Conservation (phyloP, 2,797 vertebrate genomes). For the Protosalanx chinensis region DNA sequence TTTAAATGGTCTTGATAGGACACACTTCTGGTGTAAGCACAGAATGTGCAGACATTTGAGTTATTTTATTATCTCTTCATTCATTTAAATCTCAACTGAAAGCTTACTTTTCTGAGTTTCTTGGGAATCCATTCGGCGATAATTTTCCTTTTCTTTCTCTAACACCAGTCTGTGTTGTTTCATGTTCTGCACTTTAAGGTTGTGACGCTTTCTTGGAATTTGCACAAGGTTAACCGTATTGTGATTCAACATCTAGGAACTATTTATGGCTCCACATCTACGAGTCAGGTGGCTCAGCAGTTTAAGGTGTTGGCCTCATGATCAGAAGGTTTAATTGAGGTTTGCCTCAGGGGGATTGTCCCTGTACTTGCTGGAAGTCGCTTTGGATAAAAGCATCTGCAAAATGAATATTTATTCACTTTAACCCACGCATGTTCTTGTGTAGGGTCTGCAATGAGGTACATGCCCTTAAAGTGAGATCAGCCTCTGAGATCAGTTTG, state of each 20-base stretch:
- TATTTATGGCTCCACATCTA: slow-evolving; percentile 25
- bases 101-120: slow-evolving; percentile 20
- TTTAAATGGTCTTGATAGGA: background rate
- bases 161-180: slow-evolving; percentile 25
- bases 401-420: too few species aligned
- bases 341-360: too few species aligned
- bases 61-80: background rate
- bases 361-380: too few species aligned
- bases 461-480: background rate
- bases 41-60: background rate
- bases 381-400: too few species aligned
- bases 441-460: background rate
- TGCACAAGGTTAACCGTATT: slow-evolving; percentile 25
- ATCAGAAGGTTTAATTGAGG: too few species aligned
- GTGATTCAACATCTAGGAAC: slow-evolving; percentile 23
- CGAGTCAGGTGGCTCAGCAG: too few species aligned
- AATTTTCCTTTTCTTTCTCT: slow-evolving; percentile 26
- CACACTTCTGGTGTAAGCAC: background rate
- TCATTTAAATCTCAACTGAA: background rate
- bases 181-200: slow-evolving; percentile 38
- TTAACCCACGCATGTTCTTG: background rate
- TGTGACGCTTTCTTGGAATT: slow-evolving; percentile 22
- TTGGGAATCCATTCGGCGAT: slow-evolving; percentile 14
- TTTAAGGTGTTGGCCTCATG: too few species aligned
- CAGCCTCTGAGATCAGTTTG: background rate